These are phyloP conservation scores for Uropsilus gracilis DNA, from an alignment of 2,113 vertebrate species.

Conservation along the genomic window DNA sequence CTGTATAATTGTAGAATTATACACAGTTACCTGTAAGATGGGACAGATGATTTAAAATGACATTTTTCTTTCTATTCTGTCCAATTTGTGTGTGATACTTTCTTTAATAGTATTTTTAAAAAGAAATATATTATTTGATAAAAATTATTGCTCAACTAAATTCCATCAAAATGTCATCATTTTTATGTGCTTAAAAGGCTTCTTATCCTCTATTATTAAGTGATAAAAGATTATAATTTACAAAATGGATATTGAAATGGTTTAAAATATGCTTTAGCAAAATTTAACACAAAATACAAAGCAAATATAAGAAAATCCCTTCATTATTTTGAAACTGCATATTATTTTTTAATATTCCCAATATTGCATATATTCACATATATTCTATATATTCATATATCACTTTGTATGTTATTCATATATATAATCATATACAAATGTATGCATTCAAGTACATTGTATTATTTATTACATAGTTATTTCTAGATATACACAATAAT, in stretches of 20 bases:
- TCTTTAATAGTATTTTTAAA: slow-evolving; percentile 83
- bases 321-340: slow-evolving; percentile 80
- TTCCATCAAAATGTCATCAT: slow-evolving; percentile 86
- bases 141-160: slow-evolving; percentile 86
- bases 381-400: background rate
- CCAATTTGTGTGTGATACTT: slow-evolving; percentile 82
- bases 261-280: slow-evolving; percentile 82
- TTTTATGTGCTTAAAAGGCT: slow-evolving; percentile 85
- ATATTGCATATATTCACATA: background rate
- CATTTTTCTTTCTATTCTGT: slow-evolving; percentile 83
- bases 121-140: slow-evolving; percentile 87
- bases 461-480: background rate
- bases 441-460: background rate
- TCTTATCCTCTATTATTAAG: slow-evolving; percentile 85
- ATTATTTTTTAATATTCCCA: slow-evolving; percentile 33
- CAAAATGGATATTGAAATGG: slow-evolving; percentile 84
- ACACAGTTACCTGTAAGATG: slow-evolving; percentile 61
- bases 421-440: background rate
- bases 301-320: slow-evolving; percentile 75
- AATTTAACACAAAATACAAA: slow-evolving; percentile 83
- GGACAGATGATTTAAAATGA: slow-evolving; percentile 80
- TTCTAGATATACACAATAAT: background rate
- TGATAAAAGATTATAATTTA: slow-evolving; percentile 87
- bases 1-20: slow-evolving; percentile 72
- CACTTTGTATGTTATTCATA: background rate